Evolutionary conservation across 2,888 invertebrate species (phyloP).

Genomic region (Pterostichus madidus): DNA sequence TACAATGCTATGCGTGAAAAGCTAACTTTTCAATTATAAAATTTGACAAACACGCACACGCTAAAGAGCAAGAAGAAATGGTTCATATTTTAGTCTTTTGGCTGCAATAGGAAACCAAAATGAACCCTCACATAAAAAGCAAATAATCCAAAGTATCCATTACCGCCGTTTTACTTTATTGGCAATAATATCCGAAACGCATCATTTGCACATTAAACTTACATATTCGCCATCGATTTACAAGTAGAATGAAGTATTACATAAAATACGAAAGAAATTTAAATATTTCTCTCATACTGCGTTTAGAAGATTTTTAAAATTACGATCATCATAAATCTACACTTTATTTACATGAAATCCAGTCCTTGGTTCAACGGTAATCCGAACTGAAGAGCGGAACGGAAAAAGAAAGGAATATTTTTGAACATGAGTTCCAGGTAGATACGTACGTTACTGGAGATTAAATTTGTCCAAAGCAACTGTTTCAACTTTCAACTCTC

Average conservation of each 20-base stretch:
- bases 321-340: conserved; percentile 41
- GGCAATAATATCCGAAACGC: conserved; percentile 27
- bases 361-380: neutral
- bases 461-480: no score
- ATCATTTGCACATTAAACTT: conserved; percentile 14
- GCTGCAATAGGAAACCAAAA: neutral
- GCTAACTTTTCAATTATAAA: no score
- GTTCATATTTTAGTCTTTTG: no score
- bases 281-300: conserved; percentile 31
- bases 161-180: conserved; percentile 14
- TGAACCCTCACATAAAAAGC: neutral
- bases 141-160: conserved; percentile 18
- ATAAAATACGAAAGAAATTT: conserved; percentile 29
- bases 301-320: conserved; percentile 20
- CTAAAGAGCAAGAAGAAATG: no score
- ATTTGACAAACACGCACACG: no score
- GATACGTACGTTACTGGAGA: no score
- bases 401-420: conserved; percentile 5
- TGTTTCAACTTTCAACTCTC: no score
- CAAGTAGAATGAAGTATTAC: conserved; percentile 25
- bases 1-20: no score
- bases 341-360: conserved; percentile 35
- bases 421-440: neutral
- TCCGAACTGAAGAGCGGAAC: neutral
- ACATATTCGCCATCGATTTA: conserved; percentile 32